These are phyloP conservation scores for Polyodon spathula DNA, from an alignment of 2,113 vertebrate species.

Conservation along the genomic window DNA sequence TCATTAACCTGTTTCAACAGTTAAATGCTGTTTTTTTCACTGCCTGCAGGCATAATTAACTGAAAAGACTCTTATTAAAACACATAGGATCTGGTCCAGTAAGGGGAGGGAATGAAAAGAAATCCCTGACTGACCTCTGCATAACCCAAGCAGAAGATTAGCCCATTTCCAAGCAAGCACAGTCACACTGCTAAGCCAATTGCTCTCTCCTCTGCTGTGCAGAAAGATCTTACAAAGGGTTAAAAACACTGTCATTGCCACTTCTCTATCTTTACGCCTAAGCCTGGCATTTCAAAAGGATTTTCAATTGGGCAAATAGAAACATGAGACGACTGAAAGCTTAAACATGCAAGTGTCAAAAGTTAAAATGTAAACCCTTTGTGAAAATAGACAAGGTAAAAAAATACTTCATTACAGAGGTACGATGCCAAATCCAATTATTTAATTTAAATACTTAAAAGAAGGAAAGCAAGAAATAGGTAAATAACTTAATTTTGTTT, in stretches of 20 bases:
- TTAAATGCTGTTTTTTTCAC: conserved; percentile 58
- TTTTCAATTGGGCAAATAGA: no score
- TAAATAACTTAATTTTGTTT: neutral
- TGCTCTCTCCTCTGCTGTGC: neutral
- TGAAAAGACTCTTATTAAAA: conserved; percentile 17
- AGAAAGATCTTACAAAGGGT: neutral
- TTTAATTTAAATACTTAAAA: no score
- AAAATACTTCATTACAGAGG: no score
- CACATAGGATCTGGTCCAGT: conserved; percentile 13
- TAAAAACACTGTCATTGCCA: neutral
- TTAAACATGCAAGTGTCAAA: no score
- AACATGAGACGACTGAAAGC: no score
- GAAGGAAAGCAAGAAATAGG: neutral
- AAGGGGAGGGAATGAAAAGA: conserved; percentile 28
- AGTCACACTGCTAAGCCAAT: conserved; percentile 3
- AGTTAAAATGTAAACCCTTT: no score
- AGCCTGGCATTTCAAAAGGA: neutral
- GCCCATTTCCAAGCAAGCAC: conserved; percentile 30
- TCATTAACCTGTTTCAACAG: conserved; percentile 55
- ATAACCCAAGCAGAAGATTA: conserved; percentile 48
- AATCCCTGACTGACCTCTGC: conserved; percentile 41
- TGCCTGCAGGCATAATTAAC: conserved; percentile 57
- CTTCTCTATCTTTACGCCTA: neutral
- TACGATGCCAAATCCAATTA: no score
- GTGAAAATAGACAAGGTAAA: no score